Percentiles rank a stretch among this genome's conserved stretches.
phyloP scores from a whole-genome alignment of 2,113 vertebrate genomes.

The Ivindomyrus marchei region DNA sequence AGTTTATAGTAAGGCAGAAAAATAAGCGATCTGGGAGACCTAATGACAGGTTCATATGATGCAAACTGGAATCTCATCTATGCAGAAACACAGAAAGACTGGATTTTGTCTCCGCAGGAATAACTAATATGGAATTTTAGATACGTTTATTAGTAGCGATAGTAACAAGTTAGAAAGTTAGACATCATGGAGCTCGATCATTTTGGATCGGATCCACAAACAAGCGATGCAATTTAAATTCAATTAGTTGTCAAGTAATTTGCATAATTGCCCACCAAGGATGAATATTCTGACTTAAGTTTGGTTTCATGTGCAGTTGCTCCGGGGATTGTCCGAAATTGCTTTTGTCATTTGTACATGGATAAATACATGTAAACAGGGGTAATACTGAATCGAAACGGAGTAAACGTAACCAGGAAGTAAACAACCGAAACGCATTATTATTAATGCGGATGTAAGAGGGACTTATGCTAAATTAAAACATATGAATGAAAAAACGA shows the following conservation, averaged over 20 bases:
- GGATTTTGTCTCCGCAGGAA: neutral
- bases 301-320: neutral
- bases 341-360: neutral
- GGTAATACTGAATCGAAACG: neutral
- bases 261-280: neutral
- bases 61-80: neutral
- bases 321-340: neutral
- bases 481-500: neutral
- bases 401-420: neutral
- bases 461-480: neutral
- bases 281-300: neutral
- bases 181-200: neutral
- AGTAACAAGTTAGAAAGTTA: neutral
- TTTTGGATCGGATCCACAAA: neutral
- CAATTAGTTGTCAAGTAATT: neutral
- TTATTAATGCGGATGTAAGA: neutral
- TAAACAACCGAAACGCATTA: neutral
- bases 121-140: neutral
- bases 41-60: too few relatives aligned
- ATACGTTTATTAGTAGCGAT: neutral
- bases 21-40: neutral
- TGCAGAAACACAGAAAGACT: neutral
- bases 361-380: neutral
- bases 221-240: neutral
- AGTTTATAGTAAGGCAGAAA: neutral